Evolutionary conservation across 2,797 vertebrate species (phyloP), one percentile per base, ranked within the genome.

Genomic region (Manis pentadactyla): DNA sequence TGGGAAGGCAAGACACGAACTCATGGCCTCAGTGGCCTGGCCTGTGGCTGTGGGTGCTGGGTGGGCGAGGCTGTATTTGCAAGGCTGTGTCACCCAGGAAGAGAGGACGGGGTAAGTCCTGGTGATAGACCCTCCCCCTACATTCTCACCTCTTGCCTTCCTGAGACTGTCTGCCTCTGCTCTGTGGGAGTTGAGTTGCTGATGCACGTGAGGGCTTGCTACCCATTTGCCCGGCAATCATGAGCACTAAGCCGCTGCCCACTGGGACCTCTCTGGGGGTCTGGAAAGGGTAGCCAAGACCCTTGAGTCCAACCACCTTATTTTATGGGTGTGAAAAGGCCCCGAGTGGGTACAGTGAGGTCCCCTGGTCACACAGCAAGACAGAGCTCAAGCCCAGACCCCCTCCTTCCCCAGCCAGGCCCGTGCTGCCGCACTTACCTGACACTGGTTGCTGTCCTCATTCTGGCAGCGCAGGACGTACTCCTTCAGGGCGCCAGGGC

Each of bases 401-500:
- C 25, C 66, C 21, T 66, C 23, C 1, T 9, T 18, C 37, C 27
- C 15, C 0, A 10, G 21, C 39, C n/a, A 1, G 37, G 14, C 71
- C 39, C 1, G 4, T 2, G 21, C 51, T 1, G 51, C 69, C 51
- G 23, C 82, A 75, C 97, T 66, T 97, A 99, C 98, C 92, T 0
- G 59, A 23, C 2, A 5, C 94, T 13, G 7, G 0, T 21, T 25
- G 55, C 90, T 63, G 29, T 90, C 93, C 9, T 97, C 3, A 0
- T 96, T 49, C 0, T 0, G 0, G 1, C 86, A 97, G 84, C 93
- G 98, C 61, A 99, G 0, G 0, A 96, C 15, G 1, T 98, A 98
- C 25, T 96, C 96, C 69, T 42, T 53, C 92, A 98, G 77, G 0
- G 4, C 34, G 0, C 98, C 97, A 0, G 98, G 98, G 19, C 98